Evolutionary conservation across 2,113 vertebrate genomes (phyloP).

Genomic region (Vireo altiloquus): DNA sequence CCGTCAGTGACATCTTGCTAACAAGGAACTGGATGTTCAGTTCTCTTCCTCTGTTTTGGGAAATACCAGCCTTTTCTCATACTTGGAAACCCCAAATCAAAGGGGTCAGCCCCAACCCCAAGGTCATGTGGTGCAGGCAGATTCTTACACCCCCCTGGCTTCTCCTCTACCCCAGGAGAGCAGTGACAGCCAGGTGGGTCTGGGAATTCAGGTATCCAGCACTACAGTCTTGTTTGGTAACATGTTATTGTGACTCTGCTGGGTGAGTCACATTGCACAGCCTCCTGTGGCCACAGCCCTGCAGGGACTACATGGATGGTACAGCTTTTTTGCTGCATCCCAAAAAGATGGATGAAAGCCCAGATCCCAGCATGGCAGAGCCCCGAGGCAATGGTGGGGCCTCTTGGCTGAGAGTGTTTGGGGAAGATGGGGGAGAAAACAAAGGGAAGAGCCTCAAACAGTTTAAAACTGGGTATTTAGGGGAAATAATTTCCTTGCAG

Average conservation of each 20-base stretch:
- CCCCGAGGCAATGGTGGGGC: not conserved
- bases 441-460: not conserved
- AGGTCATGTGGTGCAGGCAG: not conserved
- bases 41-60: not conserved
- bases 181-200: not conserved
- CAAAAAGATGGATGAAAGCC: not conserved
- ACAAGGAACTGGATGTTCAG: not conserved
- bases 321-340: not conserved
- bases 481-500: not conserved
- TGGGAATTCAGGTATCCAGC: not conserved
- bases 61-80: not conserved
- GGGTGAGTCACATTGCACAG: not conserved
- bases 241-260: not conserved
- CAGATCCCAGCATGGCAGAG: not conserved
- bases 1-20: not conserved
- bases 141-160: not conserved
- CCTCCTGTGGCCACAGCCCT: not conserved
- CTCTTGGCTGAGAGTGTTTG: not conserved
- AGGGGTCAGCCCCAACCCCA: not conserved
- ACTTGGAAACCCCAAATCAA: not conserved
- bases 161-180: not conserved
- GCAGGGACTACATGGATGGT: accelerated
- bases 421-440: not conserved
- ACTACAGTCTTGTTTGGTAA: not conserved
- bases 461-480: not conserved